A percentile compares a stretch with the other conserved stretches of the same genome.
Evolutionary conservation across 2,888 invertebrate genomes (phyloP).

Genomic region (Lasioglossum marginatum): DNA sequence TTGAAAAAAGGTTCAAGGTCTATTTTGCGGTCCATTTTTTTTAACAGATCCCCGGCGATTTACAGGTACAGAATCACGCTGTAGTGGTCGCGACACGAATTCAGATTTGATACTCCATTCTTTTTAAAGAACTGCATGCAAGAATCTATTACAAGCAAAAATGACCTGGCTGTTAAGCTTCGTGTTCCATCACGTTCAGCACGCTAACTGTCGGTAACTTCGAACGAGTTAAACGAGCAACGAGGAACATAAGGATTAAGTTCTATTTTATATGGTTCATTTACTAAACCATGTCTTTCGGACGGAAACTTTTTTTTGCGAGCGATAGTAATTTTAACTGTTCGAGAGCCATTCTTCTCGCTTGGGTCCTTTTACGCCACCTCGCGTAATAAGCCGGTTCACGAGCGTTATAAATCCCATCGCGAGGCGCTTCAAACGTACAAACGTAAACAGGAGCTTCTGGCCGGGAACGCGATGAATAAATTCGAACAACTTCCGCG

Average conservation of each 20-base stretch:
- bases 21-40: too few species aligned
- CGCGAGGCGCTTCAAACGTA: conserved; percentile 36
- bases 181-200: background rate
- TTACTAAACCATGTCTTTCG: background rate
- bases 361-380: conserved; percentile 27
- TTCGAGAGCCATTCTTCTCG: conserved; percentile 39
- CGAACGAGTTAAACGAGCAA: background rate
- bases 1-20: too few species aligned
- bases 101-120: background rate
- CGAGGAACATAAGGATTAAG: background rate
- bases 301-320: conserved; percentile 8
- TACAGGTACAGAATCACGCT: too few species aligned
- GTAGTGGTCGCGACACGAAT: background rate
- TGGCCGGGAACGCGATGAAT: conserved; percentile 41
- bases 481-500: conserved; percentile 55
- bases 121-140: background rate
- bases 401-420: conserved; percentile 56
- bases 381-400: conserved; percentile 44
- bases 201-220: background rate
- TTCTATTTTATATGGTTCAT: background rate
- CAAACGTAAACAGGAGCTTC: conserved; percentile 51
- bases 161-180: background rate
- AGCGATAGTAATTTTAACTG: conserved; percentile 32
- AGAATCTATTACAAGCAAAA: background rate
- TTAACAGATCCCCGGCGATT: too few species aligned